Percentiles rank a stretch among this genome's conserved stretches.
phyloP scores from a whole-genome alignment of 2,113 vertebrate species.

The Tichodroma muraria region DNA sequence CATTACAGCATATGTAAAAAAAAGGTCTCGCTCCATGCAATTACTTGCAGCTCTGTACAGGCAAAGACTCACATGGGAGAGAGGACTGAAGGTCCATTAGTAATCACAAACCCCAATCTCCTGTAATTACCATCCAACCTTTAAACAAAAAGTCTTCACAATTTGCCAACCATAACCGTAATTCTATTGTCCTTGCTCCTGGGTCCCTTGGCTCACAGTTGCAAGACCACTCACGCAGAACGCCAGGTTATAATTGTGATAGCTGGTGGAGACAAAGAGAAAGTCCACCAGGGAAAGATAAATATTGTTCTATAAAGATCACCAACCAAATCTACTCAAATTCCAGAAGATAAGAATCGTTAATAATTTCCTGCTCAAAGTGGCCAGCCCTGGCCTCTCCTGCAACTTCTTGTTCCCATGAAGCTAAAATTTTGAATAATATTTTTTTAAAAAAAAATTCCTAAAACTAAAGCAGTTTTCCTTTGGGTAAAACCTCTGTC shows the following conservation, averaged over 20 bases:
- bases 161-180: constrained; percentile 4
- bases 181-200: constrained; percentile 43
- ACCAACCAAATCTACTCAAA: constrained; percentile 57
- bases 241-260: constrained; percentile 20
- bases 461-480: constrained; percentile 21
- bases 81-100: neutral
- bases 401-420: constrained; percentile 60
- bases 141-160: constrained; percentile 46
- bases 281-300: constrained; percentile 48
- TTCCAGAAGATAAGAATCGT: constrained; percentile 68
- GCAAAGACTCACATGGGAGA: constrained; percentile 11
- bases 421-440: constrained; percentile 50
- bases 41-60: neutral
- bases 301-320: constrained; percentile 62
- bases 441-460: neutral
- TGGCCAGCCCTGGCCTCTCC: constrained; percentile 44
- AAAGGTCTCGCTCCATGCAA: neutral
- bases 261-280: constrained; percentile 35
- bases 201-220: neutral
- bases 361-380: constrained; percentile 63
- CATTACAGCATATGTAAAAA: neutral
- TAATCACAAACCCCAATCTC: constrained; percentile 34
- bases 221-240: constrained; percentile 38
- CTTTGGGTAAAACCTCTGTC: constrained; percentile 10
- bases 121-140: constrained; percentile 33